Percentiles rank a stretch among this genome's conserved stretches.
phyloP scores from a whole-genome alignment of 2,888 invertebrate genomes.

The Caenorhabditis plicata region DNA sequence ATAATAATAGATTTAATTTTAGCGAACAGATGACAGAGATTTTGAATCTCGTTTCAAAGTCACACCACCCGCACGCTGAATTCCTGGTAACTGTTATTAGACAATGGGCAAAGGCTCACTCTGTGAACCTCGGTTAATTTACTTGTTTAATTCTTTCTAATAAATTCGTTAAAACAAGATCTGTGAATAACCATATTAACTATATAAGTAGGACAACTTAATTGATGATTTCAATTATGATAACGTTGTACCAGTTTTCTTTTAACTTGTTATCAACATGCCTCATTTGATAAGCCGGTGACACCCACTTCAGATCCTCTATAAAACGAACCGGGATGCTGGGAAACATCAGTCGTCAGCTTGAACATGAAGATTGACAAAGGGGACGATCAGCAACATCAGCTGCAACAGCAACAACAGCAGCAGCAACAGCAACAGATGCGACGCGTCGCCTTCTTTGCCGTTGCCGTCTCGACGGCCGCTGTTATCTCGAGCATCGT shows the following conservation, averaged over 20 bases:
- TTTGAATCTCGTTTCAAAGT: constrained; percentile 19
- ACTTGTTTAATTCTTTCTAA: constrained; percentile 1
- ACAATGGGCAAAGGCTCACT: constrained; percentile 15
- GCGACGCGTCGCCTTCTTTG: constrained; percentile 65
- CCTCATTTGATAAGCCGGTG: constrained; percentile 6
- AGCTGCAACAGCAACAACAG: too few species aligned
- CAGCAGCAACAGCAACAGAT: constrained; percentile 54
- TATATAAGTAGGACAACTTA: not conserved
- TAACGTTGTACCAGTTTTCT: constrained; percentile 26
- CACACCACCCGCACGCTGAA: constrained; percentile 30
- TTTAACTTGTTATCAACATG: constrained; percentile 1
- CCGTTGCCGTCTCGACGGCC: constrained; percentile 63
- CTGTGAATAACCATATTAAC: not conserved
- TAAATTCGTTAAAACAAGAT: not conserved
- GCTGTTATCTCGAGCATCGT: constrained; percentile 61
- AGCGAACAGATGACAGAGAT: constrained; percentile 36
- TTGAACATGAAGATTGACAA: constrained; percentile 38
- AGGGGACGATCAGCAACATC: constrained; percentile 36
- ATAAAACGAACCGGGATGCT: constrained; percentile 9
- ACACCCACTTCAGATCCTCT: constrained; percentile 19
- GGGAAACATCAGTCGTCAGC: constrained; percentile 33
- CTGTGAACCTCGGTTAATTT: not conserved
- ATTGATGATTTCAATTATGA: too few species aligned
- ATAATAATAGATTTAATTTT: constrained; percentile 4
- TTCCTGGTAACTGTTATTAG: constrained; percentile 15